Evolutionary conservation across 2,113 vertebrate species (phyloP).

Genomic region (Nothobranchius kuhntae): DNA sequence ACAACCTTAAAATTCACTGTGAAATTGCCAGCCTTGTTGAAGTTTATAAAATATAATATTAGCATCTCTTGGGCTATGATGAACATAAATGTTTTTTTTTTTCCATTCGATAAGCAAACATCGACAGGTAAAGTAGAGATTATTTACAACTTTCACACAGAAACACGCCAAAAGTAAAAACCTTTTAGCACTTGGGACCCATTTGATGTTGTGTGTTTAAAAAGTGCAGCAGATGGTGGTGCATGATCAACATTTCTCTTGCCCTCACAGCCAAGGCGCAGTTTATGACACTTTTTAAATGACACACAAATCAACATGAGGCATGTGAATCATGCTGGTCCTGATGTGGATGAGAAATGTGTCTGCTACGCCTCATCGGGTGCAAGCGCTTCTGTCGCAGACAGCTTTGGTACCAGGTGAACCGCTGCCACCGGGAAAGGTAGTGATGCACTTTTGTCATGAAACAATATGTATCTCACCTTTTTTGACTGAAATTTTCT

Average conservation of each 20-base stretch:
- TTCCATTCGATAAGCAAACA: no score
- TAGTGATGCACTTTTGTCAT: slow-evolving; percentile 34
- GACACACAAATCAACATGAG: slow-evolving; percentile 47
- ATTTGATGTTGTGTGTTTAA: slow-evolving; percentile 34
- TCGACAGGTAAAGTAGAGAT: no score
- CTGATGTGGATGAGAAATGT: slow-evolving; percentile 39
- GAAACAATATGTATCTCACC: slow-evolving; percentile 8
- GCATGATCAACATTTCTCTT: slow-evolving; percentile 29
- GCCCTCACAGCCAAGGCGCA: slow-evolving; percentile 2
- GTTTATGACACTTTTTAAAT: slow-evolving; percentile 32
- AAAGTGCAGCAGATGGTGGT: slow-evolving; percentile 35
- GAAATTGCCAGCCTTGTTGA: no score
- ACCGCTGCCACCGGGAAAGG: slow-evolving; percentile 34
- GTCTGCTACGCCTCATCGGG: slow-evolving; percentile 32
- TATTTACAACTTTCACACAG: no score
- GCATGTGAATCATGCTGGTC: slow-evolving; percentile 29
- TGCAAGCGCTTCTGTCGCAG: slow-evolving; percentile 33
- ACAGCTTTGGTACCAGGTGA: slow-evolving; percentile 42
- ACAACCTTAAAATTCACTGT: no score
- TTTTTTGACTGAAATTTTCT: slow-evolving; percentile 2
- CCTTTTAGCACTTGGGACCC: slow-evolving; percentile 6
- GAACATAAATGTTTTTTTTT: no score
- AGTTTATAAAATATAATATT: no score
- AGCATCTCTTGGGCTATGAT: no score
- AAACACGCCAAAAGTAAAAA: no score